Evolutionary conservation across 2,888 invertebrate genomes (phyloP), one percentile per base, ranked within the genome.

Genomic region (Seira ritae): DNA sequence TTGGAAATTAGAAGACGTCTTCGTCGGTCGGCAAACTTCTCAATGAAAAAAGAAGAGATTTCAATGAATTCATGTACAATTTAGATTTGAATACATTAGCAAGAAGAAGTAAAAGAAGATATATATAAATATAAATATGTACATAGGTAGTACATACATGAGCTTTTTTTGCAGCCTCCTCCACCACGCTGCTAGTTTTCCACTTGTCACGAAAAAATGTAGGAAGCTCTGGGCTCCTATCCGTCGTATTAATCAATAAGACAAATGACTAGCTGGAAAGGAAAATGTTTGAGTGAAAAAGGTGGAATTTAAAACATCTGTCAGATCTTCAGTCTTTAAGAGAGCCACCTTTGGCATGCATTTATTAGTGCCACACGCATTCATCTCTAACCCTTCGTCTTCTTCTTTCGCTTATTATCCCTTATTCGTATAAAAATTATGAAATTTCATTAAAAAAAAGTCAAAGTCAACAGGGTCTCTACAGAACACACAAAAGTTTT

Each of bases 241-340:
- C 82, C 82, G 71, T 82, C 82, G 82, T 82, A 82, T 82, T 82
- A 82, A 82, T 82, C 82, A 82, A 82, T 82, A 82, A 82, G 85
- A 85, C 85, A 85, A 85, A 82, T 82, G 81, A 81, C 78, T 78
- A 66, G 65, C 71, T 81, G 70, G 81, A 55, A 46, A 82, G 79
- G 78, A 66, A 75, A 65, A 81, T 60, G 62, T 50, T 67, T 68
- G 70, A 68, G 65, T 70, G 69, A 24, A 72, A 71, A 62, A 77
- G 82, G 72, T 72, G 82, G 82, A 82, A 82, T 82, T 76, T 77
- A 77, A 82, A 82, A 76, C 77, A 82, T 82, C 81, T 81, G 82
- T 82, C 82, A 82, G 77, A n/a, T 71, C 50, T 67, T 77, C 82
- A 60, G 72, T 71, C 67, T 82, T 76, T 62, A 20, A 19, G 76